Evolutionary conservation across 2,797 vertebrate species (phyloP), one percentile per base, ranked within the genome.

Genomic region (Monodelphis domestica): DNA sequence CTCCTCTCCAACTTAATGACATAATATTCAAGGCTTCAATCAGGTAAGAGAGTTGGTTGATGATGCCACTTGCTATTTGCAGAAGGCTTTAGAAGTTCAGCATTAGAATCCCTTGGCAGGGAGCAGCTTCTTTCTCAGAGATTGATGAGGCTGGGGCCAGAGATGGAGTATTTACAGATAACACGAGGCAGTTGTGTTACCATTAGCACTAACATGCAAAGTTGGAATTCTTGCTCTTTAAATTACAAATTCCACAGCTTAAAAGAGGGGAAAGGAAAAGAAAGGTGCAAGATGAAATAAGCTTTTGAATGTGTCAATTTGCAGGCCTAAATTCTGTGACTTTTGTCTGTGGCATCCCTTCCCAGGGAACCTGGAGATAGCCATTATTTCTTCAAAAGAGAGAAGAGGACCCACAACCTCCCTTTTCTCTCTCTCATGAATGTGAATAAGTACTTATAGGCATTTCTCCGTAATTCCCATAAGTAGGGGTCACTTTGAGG

Each of bases 221-320:
- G 92, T 88, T 56, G 28, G 14, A 56, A 2, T 90, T 91, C 88
- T 84, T 93, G 50, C 56, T 53, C 54, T 92, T 93, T 91, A 94
- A 96, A 88, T 51, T 92, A 91, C 87, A 38, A 89, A 93, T 95
- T 94, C 88, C 94, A 54, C 90, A 84, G 9, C 38, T 10, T 95
- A 89, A 63, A 54, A 51, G 15, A 53, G 28, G 15, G 87, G 50
- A 89, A 89, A 89, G 29, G 14, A 63, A 24, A 96, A 57, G 29
- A 84, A 38, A 12, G 3, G 50, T 92, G 53, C 70, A 54, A 92
- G 93, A 28, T 28, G 30, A 94, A 95, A 88, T 54, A 53, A 96
- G 14, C 29, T 89, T 87, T 11, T 56, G 87, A 90, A 53, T 89
- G 59, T 91, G 84, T 89, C 0, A 0, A 29, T 21, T 17, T 88